Evolutionary conservation across 2,888 invertebrate species (phyloP).

Genomic region (Nyleta sp.): DNA sequence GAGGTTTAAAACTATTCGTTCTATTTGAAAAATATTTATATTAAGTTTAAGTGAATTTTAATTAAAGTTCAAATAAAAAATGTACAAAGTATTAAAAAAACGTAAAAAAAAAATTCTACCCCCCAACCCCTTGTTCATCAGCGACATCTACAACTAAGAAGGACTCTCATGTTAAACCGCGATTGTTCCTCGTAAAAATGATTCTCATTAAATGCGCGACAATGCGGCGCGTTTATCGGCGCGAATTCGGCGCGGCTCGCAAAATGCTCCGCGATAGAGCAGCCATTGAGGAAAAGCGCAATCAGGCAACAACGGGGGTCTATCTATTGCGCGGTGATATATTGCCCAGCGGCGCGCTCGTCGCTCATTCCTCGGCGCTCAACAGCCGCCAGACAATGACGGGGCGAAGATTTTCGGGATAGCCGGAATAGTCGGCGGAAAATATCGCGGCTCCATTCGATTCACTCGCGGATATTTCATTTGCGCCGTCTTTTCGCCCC

Average conservation of each 20-base stretch:
- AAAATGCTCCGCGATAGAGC: conserved; percentile 57
- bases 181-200: conserved; percentile 43
- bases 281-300: conserved; percentile 75
- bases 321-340: conserved; percentile 75
- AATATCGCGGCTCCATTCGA: conserved; percentile 6
- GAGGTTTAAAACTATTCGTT: too few relatives aligned
- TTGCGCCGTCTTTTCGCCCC: conserved; percentile 43
- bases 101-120: too few relatives aligned
- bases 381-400: conserved; percentile 32
- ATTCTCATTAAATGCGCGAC: conserved; percentile 46
- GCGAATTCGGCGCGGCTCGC: conserved; percentile 16
- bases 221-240: conserved; percentile 38
- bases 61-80: too few relatives aligned
- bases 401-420: conserved; percentile 36
- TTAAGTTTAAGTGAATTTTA: too few relatives aligned
- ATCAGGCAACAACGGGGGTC: conserved; percentile 73
- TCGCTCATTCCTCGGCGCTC: conserved; percentile 18
- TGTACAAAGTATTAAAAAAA: too few relatives aligned
- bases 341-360: conserved; percentile 69
- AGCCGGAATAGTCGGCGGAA: not conserved
- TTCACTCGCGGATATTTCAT: conserved; percentile 40
- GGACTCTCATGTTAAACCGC: too few relatives aligned
- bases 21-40: too few relatives aligned
- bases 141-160: too few relatives aligned
- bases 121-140: too few relatives aligned